Conservation (phyloP, 2,888 invertebrate genomes). For the Drosophila multiciliata region DNA sequence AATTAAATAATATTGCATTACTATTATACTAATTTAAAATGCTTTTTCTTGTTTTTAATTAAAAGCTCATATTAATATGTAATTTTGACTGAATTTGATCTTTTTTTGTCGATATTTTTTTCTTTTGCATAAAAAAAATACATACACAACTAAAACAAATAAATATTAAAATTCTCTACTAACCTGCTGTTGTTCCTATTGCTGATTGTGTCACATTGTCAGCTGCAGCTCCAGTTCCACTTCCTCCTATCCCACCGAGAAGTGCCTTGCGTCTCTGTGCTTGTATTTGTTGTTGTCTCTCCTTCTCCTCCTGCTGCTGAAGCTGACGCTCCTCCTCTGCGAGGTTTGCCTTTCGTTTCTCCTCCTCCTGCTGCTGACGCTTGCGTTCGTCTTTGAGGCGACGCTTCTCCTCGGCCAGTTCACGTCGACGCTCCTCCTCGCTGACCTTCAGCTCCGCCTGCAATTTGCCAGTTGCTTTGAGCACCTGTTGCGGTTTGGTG, state of each 20-base stretch:
- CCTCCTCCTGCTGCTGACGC: constrained; percentile 82
- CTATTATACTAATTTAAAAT: background rate
- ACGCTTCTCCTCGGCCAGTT: constrained; percentile 79
- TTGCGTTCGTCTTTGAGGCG: constrained; percentile 83
- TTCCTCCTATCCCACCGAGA: constrained; percentile 37
- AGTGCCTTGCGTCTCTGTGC: constrained; percentile 83
- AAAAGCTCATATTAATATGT: background rate
- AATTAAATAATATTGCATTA: background rate
- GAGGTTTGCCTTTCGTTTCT: constrained; percentile 74
- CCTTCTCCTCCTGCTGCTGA: constrained; percentile 82
- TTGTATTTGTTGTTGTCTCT: constrained; percentile 84
- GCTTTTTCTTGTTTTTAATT: background rate
- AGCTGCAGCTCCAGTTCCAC: background rate
- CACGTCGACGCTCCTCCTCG: constrained; percentile 81
- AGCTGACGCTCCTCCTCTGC: constrained; percentile 83
- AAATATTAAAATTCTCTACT: background rate
- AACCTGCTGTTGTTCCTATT: background rate
- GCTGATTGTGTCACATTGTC: background rate
- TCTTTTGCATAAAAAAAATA: background rate
- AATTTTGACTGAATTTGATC: background rate
- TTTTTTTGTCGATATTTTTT: background rate
- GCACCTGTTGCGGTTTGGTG: constrained; percentile 28
- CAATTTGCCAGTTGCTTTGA: constrained; percentile 20
- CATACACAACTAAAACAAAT: background rate
- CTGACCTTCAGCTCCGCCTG: constrained; percentile 15